Evolutionary conservation across 2,797 vertebrate species (phyloP), one percentile per base, ranked within the genome.

Genomic region (Dendrocincla tyrannina): DNA sequence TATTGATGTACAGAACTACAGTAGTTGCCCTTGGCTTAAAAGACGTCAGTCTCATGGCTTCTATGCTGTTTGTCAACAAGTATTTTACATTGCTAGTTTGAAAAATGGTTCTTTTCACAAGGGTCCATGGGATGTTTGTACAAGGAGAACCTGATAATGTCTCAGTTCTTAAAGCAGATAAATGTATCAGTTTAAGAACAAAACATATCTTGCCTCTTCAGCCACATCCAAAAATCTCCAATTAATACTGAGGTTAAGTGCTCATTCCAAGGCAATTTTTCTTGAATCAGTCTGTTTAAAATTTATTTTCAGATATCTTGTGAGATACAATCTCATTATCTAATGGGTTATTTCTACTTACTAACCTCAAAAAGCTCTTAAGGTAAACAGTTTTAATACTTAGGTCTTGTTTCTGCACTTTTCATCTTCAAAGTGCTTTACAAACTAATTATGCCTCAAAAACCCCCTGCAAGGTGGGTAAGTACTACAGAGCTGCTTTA

Each of bases 341-440:
- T 84, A 58, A 41, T 58, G 66, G 69, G 20, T 74, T 96, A 66
- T 88, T 92, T 94, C 70, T 92, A 85, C 79, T 85, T 67, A 46
- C 25, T 74, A 94, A 70, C 79, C 44, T 92, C 53, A 83, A 77
- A 94, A 90, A 91, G 88, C 70, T 89, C 90, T 95, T 91, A 89
- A 81, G 49, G 80, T 84, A 85, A 96, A 96, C 74, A 91, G 62
- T 95, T 95, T 96, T 90, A 95, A 86, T 96, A 81, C 79, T 90
- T 79, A 79, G 56, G 59, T 82, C 67, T 93, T 91, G 47, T 79
- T 95, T 92, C 76, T 88, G 46, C 91, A 86, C 72, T 88, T 94
- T 91, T 88, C 55, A 76, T 93, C 91, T 97, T 94, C 84, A 62
- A 92, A 95, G 92, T 92, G 77, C 87, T 94, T 93, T 88, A 79